A percentile compares a stretch with the other conserved stretches of the same genome.
These are phyloP conservation scores for Epirrhoe alternata DNA, from an alignment of 2,888 invertebrate genomes.

Conservation along the genomic window DNA sequence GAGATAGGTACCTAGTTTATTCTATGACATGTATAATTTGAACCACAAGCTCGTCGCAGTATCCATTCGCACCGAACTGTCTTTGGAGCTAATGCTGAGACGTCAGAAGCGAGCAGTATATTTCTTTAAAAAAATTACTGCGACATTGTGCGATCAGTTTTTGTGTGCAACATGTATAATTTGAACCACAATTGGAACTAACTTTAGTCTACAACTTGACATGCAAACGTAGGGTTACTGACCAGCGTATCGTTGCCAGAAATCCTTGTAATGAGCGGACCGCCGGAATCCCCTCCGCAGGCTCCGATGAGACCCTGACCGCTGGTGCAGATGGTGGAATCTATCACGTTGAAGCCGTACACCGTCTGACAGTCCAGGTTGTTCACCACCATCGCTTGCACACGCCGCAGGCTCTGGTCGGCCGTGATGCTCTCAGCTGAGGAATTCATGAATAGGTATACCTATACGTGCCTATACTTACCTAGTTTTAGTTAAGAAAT, in stretches of 20 bases:
- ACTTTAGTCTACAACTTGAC: not conserved
- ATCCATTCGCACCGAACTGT: too few species aligned
- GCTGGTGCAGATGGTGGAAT: slow-evolving; percentile 54
- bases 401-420: slow-evolving; percentile 59
- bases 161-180: too few species aligned
- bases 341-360: slow-evolving; percentile 46
- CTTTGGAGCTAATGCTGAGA: too few species aligned
- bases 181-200: too few species aligned
- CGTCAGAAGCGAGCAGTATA: too few species aligned
- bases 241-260: slow-evolving; percentile 42
- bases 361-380: slow-evolving; percentile 50
- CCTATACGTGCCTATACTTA: too few species aligned
- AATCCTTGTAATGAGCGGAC: slow-evolving; percentile 44
- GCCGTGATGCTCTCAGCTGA: slow-evolving; percentile 41
- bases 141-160: too few species aligned
- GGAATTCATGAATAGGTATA: not conserved
- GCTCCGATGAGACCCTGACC: slow-evolving; percentile 51
- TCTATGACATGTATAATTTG: too few species aligned
- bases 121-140: too few species aligned
- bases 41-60: too few species aligned
- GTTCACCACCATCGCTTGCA: slow-evolving; percentile 59
- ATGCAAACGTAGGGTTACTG: slow-evolving; percentile 4
- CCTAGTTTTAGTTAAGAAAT: too few species aligned
- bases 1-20: too few species aligned
- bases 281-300: slow-evolving; percentile 60